Base-by-base conservation (phyloP, 2,113 vertebrate genomes). In the Gasterosteus nipponicus region DNA sequence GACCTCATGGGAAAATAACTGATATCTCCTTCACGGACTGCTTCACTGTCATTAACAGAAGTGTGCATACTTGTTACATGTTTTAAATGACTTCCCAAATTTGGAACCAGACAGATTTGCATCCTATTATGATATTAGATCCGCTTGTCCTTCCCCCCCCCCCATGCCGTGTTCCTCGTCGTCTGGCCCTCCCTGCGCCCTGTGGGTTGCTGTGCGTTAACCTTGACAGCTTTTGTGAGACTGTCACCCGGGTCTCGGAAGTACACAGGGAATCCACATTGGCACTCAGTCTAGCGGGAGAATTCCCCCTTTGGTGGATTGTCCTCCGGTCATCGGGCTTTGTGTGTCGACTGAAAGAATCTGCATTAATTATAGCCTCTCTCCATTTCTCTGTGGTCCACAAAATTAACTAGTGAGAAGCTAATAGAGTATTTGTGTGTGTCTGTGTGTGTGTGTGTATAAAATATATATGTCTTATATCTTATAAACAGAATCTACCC, bases 361-460 rank as follows among this genome's bases (percentile, higher is more conserved):
- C 89, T 93, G 92, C 93, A 94, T 94, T 82, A 81, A 93, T 94
- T 94, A 94, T 77, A 80, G 86, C 77, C 72, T 71, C 73, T 82
- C 69, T 84, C 87, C 69, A 81, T 80, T 86, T 83, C 59, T 82
- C 77, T 63, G 19, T 80, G 54, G 58, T 75, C 83, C 77, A 57
- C 89, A 84, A 88, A 73, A 92, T 90, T 60, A 90, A 88, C 82
- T 78, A 83, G 67, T 53, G 57, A 80, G 82, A 78, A 81, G 53
- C 86, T 81, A 77, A 91, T 88, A 49, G 71, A 81, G 73, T 59
- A 42, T 69, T 5, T 39, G 19, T 71, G 46, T 59, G 22, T 39
- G 9, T 31, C 39, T 14, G 3, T 56, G 3, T 33, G 56, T 56
- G 69, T 69, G 10, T 75, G 53, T 70, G 59, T 18, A 49, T 56